These are phyloP conservation scores for Eupristina koningsbergeri DNA, from an alignment of 1,140 invertebrate genomes.

Conservation along the genomic window DNA sequence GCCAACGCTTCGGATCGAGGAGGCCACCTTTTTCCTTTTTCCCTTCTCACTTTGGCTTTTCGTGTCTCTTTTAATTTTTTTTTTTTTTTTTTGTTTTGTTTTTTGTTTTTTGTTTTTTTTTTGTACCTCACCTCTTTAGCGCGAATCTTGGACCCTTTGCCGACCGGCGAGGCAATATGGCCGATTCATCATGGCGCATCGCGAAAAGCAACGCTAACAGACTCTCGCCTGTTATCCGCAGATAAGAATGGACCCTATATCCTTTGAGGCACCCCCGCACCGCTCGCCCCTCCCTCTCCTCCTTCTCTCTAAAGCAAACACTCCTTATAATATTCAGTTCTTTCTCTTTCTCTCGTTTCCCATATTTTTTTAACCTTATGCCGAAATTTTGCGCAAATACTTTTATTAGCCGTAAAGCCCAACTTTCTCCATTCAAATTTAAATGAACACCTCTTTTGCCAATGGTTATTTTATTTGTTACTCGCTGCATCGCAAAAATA, in stretches of 20 bases:
- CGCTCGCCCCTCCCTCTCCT: not conserved
- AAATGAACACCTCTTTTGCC: not conserved
- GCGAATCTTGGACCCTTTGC: slow-evolving; percentile 46
- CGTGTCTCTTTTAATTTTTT: not conserved
- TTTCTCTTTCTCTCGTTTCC: slow-evolving; percentile 3
- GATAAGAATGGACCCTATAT: slow-evolving; percentile 72
- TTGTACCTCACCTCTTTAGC: slow-evolving; percentile 39
- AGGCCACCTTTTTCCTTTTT: slow-evolving; percentile 42
- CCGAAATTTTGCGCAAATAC: not conserved
- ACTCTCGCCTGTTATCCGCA: slow-evolving; percentile 64
- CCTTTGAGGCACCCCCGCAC: slow-evolving; percentile 9
- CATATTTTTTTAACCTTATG: not conserved
- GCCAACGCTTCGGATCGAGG: slow-evolving; percentile 2
- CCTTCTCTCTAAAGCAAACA: slow-evolving; percentile 28
- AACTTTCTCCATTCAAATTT: not conserved
- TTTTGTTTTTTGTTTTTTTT: not conserved
- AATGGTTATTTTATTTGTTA: not conserved
- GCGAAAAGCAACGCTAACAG: slow-evolving; percentile 46
- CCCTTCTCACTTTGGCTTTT: too few species aligned
- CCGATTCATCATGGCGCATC: slow-evolving; percentile 71
- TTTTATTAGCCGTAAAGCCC: not conserved
- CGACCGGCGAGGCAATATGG: slow-evolving; percentile 59
- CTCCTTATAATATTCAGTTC: slow-evolving; percentile 18
- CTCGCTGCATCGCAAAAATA: not conserved
- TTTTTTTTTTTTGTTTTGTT: slow-evolving; percentile 35